Conservation (phyloP, 1,140 invertebrate species). For the Rhyacophila brunnea region DNA sequence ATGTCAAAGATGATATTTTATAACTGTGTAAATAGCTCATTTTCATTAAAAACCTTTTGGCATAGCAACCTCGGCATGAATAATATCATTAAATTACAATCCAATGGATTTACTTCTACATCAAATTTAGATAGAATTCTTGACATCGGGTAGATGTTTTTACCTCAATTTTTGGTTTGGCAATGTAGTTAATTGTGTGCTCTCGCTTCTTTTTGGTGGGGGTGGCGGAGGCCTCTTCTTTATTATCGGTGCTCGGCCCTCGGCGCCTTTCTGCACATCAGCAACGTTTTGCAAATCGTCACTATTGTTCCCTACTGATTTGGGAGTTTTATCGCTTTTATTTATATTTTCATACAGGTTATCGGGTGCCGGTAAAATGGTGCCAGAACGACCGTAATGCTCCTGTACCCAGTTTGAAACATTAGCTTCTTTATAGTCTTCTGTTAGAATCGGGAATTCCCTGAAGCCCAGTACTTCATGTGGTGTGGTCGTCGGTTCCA, state of each 20-base stretch:
- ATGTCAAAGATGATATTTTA: no score
- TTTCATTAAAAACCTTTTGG: no score
- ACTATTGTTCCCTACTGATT: background rate
- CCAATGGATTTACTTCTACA: background rate
- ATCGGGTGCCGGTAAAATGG: constrained; percentile 6
- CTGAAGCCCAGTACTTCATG: constrained; percentile 89
- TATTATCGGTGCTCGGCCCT: constrained; percentile 33
- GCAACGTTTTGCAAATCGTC: background rate
- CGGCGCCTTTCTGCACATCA: constrained; percentile 1
- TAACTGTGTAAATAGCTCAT: no score
- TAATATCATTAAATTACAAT: no score
- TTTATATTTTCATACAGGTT: constrained; percentile 44
- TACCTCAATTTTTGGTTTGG: constrained; percentile 38
- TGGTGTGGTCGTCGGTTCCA: constrained; percentile 79
- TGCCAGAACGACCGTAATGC: constrained; percentile 66
- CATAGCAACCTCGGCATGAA: no score
- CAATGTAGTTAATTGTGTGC: constrained; percentile 66
- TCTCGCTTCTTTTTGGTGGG: constrained; percentile 75
- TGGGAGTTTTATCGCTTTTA: background rate
- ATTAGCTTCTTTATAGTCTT: constrained; percentile 76
- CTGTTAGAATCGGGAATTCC: constrained; percentile 64
- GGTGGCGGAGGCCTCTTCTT: constrained; percentile 72
- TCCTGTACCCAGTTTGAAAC: constrained; percentile 89
- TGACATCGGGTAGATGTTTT: background rate
- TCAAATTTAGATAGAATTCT: background rate